Evolutionary conservation across 2,797 vertebrate genomes (phyloP).

Genomic region (Perdix hodgsoniae): DNA sequence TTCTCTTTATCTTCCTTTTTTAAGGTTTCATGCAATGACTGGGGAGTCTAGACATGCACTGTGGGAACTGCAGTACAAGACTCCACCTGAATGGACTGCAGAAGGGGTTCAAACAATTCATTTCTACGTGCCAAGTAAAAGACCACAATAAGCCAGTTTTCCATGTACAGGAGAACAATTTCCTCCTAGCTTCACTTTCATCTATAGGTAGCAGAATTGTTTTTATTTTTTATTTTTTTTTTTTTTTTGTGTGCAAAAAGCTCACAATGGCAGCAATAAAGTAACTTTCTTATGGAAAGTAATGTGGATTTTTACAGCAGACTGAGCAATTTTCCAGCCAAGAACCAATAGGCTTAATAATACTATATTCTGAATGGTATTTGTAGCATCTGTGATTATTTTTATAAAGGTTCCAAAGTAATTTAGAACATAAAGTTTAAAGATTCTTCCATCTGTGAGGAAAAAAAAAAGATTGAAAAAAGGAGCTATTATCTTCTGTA

Average conservation of each 20-base stretch:
- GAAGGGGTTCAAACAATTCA: neutral
- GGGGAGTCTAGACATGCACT: fast-evolving
- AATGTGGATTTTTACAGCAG: slow-evolving; percentile 55
- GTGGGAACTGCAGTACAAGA: neutral
- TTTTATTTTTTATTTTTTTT: neutral
- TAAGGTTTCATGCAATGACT: neutral
- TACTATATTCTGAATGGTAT: slow-evolving; percentile 57
- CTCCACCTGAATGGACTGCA: neutral
- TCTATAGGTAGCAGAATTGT: slow-evolving; percentile 14
- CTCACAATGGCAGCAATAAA: slow-evolving; percentile 35
- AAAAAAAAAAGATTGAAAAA: neutral
- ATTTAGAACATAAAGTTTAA: slow-evolving; percentile 68
- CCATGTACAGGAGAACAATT: neutral
- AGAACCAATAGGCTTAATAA: slow-evolving; percentile 56
- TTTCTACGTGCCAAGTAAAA: neutral
- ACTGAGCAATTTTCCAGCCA: slow-evolving; percentile 57
- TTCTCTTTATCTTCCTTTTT: neutral
- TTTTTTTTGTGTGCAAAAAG: neutral
- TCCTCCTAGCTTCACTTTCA: neutral
- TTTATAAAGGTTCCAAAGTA: slow-evolving; percentile 56
- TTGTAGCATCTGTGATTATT: slow-evolving; percentile 60
- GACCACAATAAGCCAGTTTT: neutral
- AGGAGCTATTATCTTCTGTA: slow-evolving; percentile 26
- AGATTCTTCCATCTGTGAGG: slow-evolving; percentile 55
- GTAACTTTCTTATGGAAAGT: slow-evolving; percentile 38